Base-by-base conservation (phyloP, 2,113 vertebrate genomes). In the Corythaixoides concolor region DNA sequence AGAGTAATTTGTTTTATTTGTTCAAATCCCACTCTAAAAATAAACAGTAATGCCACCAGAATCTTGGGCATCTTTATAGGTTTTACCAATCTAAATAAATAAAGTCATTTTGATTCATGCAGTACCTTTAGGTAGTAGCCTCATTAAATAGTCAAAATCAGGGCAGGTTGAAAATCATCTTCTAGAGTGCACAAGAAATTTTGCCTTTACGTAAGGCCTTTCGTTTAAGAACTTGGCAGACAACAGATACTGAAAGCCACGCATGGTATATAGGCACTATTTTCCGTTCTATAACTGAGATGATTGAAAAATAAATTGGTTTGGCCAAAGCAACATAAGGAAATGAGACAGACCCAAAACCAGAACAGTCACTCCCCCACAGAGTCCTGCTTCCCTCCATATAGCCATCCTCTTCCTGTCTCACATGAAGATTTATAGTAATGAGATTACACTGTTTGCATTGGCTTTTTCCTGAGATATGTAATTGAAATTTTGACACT, bases 11-110 rank as follows among this genome's bases (percentile, higher is more conserved):
- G 41, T n/a, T 89, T 85, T 72, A 67, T 75, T 91, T 87, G 49
- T 81, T 92, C 60, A 85, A 68, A 77, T 28, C 73, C 67, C 12
- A 0, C 62, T 89, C 49, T 79, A 91, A 94, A 96, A 94, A 93
- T 89, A 94, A 95, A 58, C 35, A 85, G 73, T 22, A 94, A 92
- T 33, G 33, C 35, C 87, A 79, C 26, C 56, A 88, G 84, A 87
- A 85, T 72, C 52, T 81, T 63, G 37, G 39, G 56, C 87, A 87
- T 64, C 56, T 82, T 89, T 85, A 39, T 49, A 81, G 32, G 14
- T 47, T 92, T 84, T 55, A 87, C 43, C 43, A 72, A 15, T 78
- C 26, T 72, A 93, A 92, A 91, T 59, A 91, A 80, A 64, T 33
- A 68, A 89, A 79, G 63, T 67, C 0, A 62, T 49, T 89, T 89